Evolutionary conservation across 2,888 invertebrate species (phyloP).

Genomic region (Rambutsinella grinnellia): DNA sequence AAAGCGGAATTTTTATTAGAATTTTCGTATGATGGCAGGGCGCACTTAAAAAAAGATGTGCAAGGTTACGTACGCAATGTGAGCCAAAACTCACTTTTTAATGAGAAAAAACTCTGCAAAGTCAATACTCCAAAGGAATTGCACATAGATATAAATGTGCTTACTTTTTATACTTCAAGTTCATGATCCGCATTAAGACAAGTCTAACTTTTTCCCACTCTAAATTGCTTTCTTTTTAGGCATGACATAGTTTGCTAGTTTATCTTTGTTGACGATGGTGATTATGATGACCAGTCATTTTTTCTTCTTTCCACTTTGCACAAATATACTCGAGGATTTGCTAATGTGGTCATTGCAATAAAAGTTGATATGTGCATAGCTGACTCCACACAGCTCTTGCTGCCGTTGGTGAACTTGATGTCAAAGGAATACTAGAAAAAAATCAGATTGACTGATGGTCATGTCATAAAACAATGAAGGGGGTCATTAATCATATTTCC

Average conservation of each 20-base stretch:
- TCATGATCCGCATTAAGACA: neutral
- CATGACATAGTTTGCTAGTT: neutral
- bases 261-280: neutral
- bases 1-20: neutral
- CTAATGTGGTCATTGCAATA: neutral
- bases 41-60: neutral
- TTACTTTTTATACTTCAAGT: constrained; percentile 1
- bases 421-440: constrained; percentile 52
- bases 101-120: neutral
- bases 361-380: neutral
- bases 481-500: constrained; percentile 54
- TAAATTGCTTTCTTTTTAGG: neutral
- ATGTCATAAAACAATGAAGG: constrained; percentile 55
- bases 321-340: neutral
- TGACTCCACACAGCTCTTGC: constrained; percentile 8
- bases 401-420: constrained; percentile 53
- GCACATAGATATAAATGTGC: too few relatives aligned
- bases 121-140: too few relatives aligned
- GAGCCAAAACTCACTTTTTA: neutral
- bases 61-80: constrained; percentile 44
- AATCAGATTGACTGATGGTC: constrained; percentile 55
- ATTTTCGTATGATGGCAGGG: neutral
- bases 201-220: neutral
- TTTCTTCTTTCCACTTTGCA: neutral
- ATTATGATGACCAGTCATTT: neutral